phyloP scores from a whole-genome alignment of 2,113 vertebrate genomes.

The Parotia lawesii region DNA sequence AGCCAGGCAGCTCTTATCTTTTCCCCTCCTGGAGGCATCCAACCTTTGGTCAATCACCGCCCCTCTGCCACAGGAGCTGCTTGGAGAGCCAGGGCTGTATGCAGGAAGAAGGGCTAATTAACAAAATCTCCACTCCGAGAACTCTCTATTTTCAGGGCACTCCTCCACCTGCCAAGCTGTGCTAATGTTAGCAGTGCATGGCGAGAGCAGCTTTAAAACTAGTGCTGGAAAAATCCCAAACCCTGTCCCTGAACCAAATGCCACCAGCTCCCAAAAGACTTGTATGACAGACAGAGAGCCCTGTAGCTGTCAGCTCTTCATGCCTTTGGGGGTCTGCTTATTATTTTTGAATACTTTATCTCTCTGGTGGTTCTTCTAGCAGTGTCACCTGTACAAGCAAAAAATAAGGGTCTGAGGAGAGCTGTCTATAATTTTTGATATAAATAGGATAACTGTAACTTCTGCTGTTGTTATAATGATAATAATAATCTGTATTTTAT shows the following conservation, averaged over 20 bases:
- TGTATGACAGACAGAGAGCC: neutral
- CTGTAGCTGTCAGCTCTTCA: slow-evolving; percentile 1
- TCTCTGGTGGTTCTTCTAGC: neutral
- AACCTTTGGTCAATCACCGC: neutral
- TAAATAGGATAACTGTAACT: neutral
- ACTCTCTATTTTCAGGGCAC: neutral
- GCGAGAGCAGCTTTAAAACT: neutral
- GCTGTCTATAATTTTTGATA: neutral
- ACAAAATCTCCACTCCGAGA: neutral
- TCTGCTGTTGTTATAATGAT: neutral
- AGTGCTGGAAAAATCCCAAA: slow-evolving; percentile 4
- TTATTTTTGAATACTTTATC: slow-evolving; percentile 36
- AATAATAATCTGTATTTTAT: neutral
- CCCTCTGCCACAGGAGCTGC: neutral
- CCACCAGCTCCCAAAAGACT: neutral
- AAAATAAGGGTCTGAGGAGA: neutral
- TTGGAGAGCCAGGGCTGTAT: neutral
- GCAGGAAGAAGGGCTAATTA: slow-evolving; percentile 6
- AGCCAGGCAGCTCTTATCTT: neutral
- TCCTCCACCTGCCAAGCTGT: slow-evolving; percentile 46
- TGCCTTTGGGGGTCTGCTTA: neutral
- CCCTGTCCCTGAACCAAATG: neutral
- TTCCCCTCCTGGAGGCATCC: neutral
- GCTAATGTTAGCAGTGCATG: neutral
- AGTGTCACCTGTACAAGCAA: neutral